Base-by-base conservation (phyloP, 2,113 vertebrate species). In the Thinocorus orbignyianus region DNA sequence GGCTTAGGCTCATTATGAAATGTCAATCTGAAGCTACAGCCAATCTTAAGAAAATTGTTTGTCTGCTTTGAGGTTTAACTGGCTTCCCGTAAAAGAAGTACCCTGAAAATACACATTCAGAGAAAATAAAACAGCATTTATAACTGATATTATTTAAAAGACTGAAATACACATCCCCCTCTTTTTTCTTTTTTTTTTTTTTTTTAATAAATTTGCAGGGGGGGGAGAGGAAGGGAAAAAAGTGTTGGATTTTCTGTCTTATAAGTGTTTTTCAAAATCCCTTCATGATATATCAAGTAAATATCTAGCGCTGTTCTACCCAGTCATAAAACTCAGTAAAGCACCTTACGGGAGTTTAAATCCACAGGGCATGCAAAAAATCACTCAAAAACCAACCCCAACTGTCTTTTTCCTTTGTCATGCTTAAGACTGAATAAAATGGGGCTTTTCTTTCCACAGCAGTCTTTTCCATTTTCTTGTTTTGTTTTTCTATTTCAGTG, bases 1-100 rank as follows among this genome's bases (percentile, higher is more conserved):
- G 71, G 82, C 82, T 96, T 94, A 96, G 88, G 49, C 41, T 96
- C 78, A 82, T 81, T 89, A 95, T 71, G 62, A 66, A 84, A 85
- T 30, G 80, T 88, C 91, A 88, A 39, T 88, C 84, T 95, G 76
- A 79, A 87, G 37, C 60, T 85, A 51, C 42, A 89, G 76, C 41
- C 58, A 77, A 37, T 86, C 54, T 90, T 64, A 58, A 90, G 49
- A 60, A 88, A 90, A 82, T 30, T 86, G 76, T 82, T 88, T 85
- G 62, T 61, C 86, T 85, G 77, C 70, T 81, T 90, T 91, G 84
- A 91, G 51, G 57, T 96, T 93, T 87, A 66, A 77, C 60, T 71
- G 49, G 18, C 26, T 23, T 88, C 19, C 28, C 39, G 30, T 52
- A 60, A 81, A 51, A 72, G 17, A 42, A 61, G 26, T 61, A 82